Evolutionary conservation across 2,888 invertebrate genomes (phyloP).

Genomic region (Philaethria dido): DNA sequence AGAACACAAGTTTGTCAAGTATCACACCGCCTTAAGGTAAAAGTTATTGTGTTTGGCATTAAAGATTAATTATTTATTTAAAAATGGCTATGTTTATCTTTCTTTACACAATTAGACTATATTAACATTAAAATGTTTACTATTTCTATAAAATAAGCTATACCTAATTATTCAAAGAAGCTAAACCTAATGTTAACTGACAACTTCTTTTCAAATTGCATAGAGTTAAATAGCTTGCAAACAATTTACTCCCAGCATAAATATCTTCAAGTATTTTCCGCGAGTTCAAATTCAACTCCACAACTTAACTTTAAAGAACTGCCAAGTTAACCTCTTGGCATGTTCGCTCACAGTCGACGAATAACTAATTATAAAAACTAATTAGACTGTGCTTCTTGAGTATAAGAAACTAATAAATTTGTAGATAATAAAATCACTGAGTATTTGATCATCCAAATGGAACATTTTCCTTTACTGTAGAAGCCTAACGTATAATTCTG

Average conservation of each 20-base stretch:
- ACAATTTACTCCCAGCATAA: constrained; percentile 15
- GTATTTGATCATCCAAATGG: too few relatives aligned
- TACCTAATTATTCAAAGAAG: background rate
- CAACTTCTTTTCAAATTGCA: background rate
- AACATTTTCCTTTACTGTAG: too few relatives aligned
- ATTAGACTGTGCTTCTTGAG: constrained; percentile 2
- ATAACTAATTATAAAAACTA: constrained; percentile 18
- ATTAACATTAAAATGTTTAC: background rate
- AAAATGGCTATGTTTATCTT: background rate
- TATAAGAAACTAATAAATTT: background rate
- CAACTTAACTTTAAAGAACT: constrained; percentile 6
- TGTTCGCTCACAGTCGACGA: constrained; percentile 2
- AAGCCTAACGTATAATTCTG: too few relatives aligned
- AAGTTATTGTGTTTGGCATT: background rate
- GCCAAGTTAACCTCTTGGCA: constrained; percentile 17
- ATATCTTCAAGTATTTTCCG: constrained; percentile 11
- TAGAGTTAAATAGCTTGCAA: constrained; percentile 6
- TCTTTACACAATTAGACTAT: background rate
- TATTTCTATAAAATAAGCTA: background rate
- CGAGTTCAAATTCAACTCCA: constrained; percentile 13
- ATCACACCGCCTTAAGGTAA: too few relatives aligned
- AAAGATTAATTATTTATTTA: background rate
- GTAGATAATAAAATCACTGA: background rate
- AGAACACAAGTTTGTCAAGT: too few relatives aligned
- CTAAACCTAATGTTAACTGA: constrained; percentile 4